Percentiles rank a stretch among this genome's conserved stretches.
Conservation (phyloP, 1,140 invertebrate genomes). For the Drosophila mauritiana region DNA sequence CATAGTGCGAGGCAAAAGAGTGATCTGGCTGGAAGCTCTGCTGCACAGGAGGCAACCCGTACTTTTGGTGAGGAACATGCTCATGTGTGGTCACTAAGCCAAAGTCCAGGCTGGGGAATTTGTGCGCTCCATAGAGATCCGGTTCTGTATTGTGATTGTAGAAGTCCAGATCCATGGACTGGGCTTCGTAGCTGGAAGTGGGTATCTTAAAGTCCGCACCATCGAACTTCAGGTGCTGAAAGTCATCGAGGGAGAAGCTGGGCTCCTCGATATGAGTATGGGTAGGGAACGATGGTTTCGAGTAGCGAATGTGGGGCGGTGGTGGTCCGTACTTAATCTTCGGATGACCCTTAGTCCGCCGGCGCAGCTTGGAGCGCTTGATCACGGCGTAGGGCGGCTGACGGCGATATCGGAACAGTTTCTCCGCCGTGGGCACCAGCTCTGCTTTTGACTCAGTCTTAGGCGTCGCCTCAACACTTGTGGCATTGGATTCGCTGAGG, state of each 20-base stretch:
- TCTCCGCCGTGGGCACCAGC: constrained; percentile 52
- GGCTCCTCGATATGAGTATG: constrained; percentile 59
- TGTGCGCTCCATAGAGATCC: constrained; percentile 62
- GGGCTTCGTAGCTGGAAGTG: constrained; percentile 69
- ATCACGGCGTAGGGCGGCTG: constrained; percentile 54
- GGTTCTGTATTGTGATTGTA: constrained; percentile 59
- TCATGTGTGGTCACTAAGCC: constrained; percentile 20
- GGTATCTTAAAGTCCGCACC: constrained; percentile 65
- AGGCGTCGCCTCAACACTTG: constrained; percentile 2
- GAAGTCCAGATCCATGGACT: constrained; percentile 78
- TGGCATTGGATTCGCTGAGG: constrained; percentile 21
- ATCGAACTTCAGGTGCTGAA: constrained; percentile 75
- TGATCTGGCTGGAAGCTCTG: constrained; percentile 55
- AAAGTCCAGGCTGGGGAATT: constrained; percentile 62
- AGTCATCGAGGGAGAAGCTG: constrained; percentile 63
- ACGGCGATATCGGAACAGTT: constrained; percentile 62
- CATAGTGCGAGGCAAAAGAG: constrained; percentile 51
- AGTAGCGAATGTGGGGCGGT: constrained; percentile 25
- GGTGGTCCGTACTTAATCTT: constrained; percentile 73
- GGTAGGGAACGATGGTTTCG: constrained; percentile 42
- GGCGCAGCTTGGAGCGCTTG: constrained; percentile 51
- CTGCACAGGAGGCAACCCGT: constrained; percentile 53
- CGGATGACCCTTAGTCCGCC: constrained; percentile 56
- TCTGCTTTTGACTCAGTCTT: constrained; percentile 12
- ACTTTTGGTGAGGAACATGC: constrained; percentile 65